Percentiles rank a stretch among this genome's conserved stretches.
Evolutionary conservation across 2,797 vertebrate genomes (phyloP).

Genomic region (Enteromius radiatus): DNA sequence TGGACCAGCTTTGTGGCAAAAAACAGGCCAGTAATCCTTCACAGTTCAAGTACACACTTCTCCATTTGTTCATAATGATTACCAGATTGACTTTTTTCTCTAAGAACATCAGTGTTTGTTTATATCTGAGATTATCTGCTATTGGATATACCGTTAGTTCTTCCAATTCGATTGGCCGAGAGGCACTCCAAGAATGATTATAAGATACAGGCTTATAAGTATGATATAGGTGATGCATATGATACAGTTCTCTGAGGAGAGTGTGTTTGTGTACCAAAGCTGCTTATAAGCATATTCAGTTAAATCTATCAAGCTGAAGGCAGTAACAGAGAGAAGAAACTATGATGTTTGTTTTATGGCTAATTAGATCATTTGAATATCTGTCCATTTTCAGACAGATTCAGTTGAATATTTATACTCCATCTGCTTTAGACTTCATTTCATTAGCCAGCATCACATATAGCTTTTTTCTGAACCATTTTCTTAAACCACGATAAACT

Average conservation of each 20-base stretch:
- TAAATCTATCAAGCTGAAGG: neutral
- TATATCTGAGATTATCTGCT: conserved; percentile 8
- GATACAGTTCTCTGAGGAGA: conserved; percentile 4
- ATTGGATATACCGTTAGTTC: neutral
- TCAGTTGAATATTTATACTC: conserved; percentile 34
- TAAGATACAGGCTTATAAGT: neutral
- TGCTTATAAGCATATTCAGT: conserved; percentile 14
- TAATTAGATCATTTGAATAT: conserved; percentile 48
- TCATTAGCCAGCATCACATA: conserved; percentile 29
- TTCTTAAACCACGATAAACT: neutral
- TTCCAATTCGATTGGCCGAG: neutral
- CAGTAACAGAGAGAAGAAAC: conserved; percentile 15
- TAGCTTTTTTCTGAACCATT: conserved; percentile 8
- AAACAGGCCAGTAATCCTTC: conserved; percentile 24
- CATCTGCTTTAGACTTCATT: conserved; percentile 34
- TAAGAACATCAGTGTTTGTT: neutral
- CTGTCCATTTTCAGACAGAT: conserved; percentile 31
- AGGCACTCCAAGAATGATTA: neutral
- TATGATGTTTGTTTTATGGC: conserved; percentile 25
- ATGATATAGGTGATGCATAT: neutral
- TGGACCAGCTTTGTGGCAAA: conserved; percentile 36
- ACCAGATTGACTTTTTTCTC: conserved; percentile 2
- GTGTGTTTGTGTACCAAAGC: neutral
- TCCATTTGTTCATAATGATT: conserved; percentile 7
- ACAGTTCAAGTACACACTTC: conserved; percentile 2